Evolutionary conservation across 2,888 invertebrate genomes (phyloP).

Genomic region (Tiphia femorata): DNA sequence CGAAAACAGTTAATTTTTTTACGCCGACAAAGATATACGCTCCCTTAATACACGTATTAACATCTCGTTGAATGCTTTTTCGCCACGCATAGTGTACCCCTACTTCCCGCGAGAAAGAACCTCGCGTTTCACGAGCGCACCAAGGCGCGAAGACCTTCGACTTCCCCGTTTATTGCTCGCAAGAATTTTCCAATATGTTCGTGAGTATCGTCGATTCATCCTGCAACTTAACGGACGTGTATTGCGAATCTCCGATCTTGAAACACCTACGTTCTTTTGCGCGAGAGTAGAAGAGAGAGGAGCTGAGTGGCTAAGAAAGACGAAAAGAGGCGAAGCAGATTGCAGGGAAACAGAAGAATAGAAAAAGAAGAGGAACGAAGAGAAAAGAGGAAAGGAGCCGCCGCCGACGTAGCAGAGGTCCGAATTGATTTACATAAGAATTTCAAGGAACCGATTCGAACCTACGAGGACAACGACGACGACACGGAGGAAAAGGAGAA

Average conservation of each 20-base stretch:
- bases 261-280: slow-evolving; percentile 11
- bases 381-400: background rate
- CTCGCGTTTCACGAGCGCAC: no score
- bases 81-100: no score
- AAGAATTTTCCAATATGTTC: no score
- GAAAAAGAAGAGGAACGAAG: background rate
- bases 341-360: background rate
- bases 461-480: background rate
- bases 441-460: slow-evolving; percentile 10
- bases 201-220: slow-evolving; percentile 32
- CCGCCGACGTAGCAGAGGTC: background rate
- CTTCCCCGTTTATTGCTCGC: no score
- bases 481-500: background rate
- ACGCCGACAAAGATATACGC: no score
- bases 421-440: slow-evolving; percentile 37
- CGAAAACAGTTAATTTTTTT: no score
- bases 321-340: background rate
- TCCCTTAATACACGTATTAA: no score
- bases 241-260: slow-evolving; percentile 23
- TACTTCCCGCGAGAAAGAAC: no score
- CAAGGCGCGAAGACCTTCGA: no score
- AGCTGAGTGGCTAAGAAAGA: background rate
- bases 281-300: no score
- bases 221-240: slow-evolving; percentile 19
- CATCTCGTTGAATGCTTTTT: no score